These are phyloP conservation scores for Eufriesea mexicana DNA, from an alignment of 1,140 invertebrate genomes.

Conservation along the genomic window DNA sequence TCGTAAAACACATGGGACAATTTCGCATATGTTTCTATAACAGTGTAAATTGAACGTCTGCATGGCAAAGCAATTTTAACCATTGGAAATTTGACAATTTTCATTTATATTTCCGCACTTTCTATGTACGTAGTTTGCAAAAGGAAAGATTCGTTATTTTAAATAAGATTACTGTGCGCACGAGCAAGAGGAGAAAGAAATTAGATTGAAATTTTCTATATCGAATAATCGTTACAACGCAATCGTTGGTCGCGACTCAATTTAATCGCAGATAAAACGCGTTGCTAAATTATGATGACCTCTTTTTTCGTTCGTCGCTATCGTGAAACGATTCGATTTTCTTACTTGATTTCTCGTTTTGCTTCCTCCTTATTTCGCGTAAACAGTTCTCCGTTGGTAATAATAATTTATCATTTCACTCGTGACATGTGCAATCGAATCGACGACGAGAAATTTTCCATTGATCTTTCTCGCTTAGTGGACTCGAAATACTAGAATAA, in stretches of 20 bases:
- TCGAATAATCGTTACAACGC: not conserved
- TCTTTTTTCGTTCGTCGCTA: slow-evolving; percentile 32
- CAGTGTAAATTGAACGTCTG: too few relatives aligned
- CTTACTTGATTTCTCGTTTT: slow-evolving; percentile 53
- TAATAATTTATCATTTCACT: slow-evolving; percentile 57
- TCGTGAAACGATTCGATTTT: slow-evolving; percentile 55
- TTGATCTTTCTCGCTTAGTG: not conserved
- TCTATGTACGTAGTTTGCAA: too few relatives aligned
- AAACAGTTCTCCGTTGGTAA: slow-evolving; percentile 41
- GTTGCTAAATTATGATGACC: not conserved
- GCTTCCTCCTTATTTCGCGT: slow-evolving; percentile 50
- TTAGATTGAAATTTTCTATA: not conserved
- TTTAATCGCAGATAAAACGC: slow-evolving; percentile 27
- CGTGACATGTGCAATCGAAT: slow-evolving; percentile 27
- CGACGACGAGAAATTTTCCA: slow-evolving; percentile 61
- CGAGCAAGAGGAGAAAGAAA: too few relatives aligned
- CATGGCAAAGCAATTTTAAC: too few relatives aligned
- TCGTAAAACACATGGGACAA: too few relatives aligned
- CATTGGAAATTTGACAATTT: not conserved
- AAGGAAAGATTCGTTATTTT: too few relatives aligned
- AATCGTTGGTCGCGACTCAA: not conserved
- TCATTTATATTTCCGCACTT: too few relatives aligned
- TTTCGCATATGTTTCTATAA: too few relatives aligned
- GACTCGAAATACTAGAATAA: not conserved
- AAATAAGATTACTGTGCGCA: too few relatives aligned